Conservation (phyloP, 1,140 invertebrate species). For the Piezodorus guildinii region DNA sequence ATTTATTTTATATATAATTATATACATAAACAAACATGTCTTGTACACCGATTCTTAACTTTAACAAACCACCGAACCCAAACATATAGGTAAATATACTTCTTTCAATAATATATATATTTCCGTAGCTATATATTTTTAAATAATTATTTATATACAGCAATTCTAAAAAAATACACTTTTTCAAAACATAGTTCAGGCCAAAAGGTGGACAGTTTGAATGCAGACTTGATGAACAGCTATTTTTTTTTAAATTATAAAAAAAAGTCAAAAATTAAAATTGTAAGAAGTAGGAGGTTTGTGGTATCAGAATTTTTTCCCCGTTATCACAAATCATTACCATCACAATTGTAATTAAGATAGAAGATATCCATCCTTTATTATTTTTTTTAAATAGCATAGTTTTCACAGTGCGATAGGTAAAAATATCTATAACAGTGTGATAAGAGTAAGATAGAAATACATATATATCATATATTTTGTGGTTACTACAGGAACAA, state of each 20-base stretch:
- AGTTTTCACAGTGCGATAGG: no score
- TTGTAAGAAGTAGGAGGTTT: conserved; percentile 3
- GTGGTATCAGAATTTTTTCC: neutral
- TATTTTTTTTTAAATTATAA: neutral
- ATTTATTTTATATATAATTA: conserved; percentile 10
- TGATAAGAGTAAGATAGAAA: no score
- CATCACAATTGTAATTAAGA: no score
- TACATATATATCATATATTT: neutral
- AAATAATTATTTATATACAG: conserved; percentile 21
- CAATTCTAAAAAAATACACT: conserved; percentile 20
- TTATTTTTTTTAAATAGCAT: no score
- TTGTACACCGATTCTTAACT: conserved; percentile 16
- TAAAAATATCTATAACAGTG: no score
- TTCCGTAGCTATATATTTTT: conserved; percentile 16
- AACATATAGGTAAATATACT: conserved; percentile 21
- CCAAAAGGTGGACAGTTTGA: conserved; percentile 18
- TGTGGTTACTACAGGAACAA: neutral
- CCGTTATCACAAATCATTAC: no score
- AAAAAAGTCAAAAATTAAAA: conserved; percentile 2
- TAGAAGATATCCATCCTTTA: no score
- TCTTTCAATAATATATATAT: conserved; percentile 15
- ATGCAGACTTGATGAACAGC: neutral
- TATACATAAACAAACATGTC: conserved; percentile 13
- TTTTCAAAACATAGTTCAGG: conserved; percentile 16
- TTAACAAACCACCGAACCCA: conserved; percentile 20